Conservation (phyloP, 2,113 vertebrate genomes). For the Pyxicephalus adspersus region DNA sequence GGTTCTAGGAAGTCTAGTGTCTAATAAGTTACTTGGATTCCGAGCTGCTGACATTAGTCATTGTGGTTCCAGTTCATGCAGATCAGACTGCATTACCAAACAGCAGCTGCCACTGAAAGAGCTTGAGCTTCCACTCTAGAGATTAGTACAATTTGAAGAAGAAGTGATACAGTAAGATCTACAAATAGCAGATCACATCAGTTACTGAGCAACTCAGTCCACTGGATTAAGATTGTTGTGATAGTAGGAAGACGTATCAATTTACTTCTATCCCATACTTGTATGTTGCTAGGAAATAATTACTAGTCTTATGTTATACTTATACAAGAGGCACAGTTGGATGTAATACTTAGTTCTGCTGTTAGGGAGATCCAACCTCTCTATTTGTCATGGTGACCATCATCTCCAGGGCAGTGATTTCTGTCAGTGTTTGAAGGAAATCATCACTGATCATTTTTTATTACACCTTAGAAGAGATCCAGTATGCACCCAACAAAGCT, state of each 20-base stretch:
- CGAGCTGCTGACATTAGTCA: neutral
- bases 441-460: too few relatives aligned
- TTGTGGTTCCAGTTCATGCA: constrained; percentile 20
- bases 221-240: constrained; percentile 22
- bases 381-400: too few relatives aligned
- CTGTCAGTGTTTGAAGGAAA: too few relatives aligned
- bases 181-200: constrained; percentile 23
- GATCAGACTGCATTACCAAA: constrained; percentile 13
- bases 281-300: constrained; percentile 9
- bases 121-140: constrained; percentile 1
- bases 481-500: too few relatives aligned
- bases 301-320: neutral
- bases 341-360: too few relatives aligned
- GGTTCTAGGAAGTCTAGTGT: constrained; percentile 2
- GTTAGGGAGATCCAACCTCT: too few relatives aligned
- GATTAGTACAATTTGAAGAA: constrained; percentile 30
- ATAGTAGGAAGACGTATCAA: constrained; percentile 7
- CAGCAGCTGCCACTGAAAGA: constrained; percentile 41
- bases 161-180: constrained; percentile 20
- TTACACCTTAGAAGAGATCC: too few relatives aligned
- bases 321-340: too few relatives aligned
- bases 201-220: constrained; percentile 10
- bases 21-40: neutral
- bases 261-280: neutral
- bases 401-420: too few relatives aligned